Evolutionary conservation across 2,113 vertebrate genomes (phyloP).

Genomic region (Polypterus senegalus): DNA sequence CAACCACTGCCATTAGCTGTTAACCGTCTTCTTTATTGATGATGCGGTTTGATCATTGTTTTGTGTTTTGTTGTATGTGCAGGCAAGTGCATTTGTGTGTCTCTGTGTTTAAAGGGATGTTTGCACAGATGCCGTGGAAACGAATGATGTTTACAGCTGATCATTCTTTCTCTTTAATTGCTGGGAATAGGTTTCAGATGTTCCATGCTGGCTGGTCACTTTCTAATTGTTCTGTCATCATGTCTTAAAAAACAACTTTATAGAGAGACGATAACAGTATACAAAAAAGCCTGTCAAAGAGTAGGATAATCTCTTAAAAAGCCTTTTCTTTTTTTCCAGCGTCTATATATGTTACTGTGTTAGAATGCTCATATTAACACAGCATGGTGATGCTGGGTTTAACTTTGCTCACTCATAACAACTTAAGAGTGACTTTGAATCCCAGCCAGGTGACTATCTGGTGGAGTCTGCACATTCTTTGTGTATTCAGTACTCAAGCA

Average conservation of each 20-base stretch:
- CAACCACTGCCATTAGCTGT: not conserved
- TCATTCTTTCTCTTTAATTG: constrained; percentile 57
- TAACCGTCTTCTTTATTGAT: not conserved
- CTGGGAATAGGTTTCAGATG: constrained; percentile 61
- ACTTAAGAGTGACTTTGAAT: too few species aligned
- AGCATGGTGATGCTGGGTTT: too few species aligned
- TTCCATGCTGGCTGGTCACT: constrained; percentile 50
- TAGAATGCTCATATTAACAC: too few species aligned
- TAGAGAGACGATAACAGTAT: constrained; percentile 46
- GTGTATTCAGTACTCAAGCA: too few species aligned
- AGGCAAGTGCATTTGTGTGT: constrained; percentile 34
- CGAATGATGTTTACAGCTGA: constrained; percentile 49
- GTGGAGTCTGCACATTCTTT: too few species aligned
- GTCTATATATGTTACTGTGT: too few species aligned
- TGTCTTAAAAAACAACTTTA: constrained; percentile 58
- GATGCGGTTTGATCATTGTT: constrained; percentile 13
- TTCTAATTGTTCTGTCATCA: constrained; percentile 39
- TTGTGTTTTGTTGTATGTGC: constrained; percentile 37
- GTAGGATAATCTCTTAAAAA: constrained; percentile 4
- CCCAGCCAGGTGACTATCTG: too few species aligned
- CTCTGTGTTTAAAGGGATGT: constrained; percentile 42
- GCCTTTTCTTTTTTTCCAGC: too few species aligned
- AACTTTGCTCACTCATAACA: too few species aligned
- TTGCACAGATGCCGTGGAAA: constrained; percentile 52
- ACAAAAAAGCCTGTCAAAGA: constrained; percentile 27